A percentile compares a stretch with the other conserved stretches of the same genome.
Evolutionary conservation across 2,797 vertebrate genomes (phyloP).

Genomic region (Chelmon rostratus): DNA sequence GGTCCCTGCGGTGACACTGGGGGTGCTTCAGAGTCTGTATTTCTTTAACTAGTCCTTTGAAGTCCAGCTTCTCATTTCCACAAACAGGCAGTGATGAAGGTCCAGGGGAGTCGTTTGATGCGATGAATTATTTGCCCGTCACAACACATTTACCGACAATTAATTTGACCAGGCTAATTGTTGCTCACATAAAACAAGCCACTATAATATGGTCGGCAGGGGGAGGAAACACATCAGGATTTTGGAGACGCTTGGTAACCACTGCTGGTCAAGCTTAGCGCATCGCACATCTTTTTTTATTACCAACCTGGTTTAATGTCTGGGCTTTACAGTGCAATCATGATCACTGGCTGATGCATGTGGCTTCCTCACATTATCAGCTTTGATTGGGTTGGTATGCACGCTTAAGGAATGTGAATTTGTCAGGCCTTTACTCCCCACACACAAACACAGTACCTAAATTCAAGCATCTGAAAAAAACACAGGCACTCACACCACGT

Average conservation of each 20-base stretch:
- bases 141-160: neutral
- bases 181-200: neutral
- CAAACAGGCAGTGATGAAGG: slow-evolving; percentile 11
- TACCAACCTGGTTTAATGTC: neutral
- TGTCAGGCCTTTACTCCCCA: neutral
- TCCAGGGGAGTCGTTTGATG: neutral
- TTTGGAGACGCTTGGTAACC: neutral
- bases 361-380: neutral
- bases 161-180: neutral
- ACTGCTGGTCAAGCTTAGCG: neutral
- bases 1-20: neutral
- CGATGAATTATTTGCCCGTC: neutral
- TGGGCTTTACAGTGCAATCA: neutral
- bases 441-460: too few species aligned
- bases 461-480: neutral
- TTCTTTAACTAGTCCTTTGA: neutral
- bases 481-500: neutral
- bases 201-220: too few species aligned
- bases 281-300: neutral
- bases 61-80: slow-evolving; percentile 5
- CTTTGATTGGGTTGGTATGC: slow-evolving; percentile 2
- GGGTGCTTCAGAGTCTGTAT: neutral
- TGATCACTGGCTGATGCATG: slow-evolving; percentile 4
- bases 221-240: too few species aligned
- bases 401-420: slow-evolving; percentile 26